Conservation (phyloP, 2,113 vertebrate genomes). For the Peromyscus maniculatus region DNA sequence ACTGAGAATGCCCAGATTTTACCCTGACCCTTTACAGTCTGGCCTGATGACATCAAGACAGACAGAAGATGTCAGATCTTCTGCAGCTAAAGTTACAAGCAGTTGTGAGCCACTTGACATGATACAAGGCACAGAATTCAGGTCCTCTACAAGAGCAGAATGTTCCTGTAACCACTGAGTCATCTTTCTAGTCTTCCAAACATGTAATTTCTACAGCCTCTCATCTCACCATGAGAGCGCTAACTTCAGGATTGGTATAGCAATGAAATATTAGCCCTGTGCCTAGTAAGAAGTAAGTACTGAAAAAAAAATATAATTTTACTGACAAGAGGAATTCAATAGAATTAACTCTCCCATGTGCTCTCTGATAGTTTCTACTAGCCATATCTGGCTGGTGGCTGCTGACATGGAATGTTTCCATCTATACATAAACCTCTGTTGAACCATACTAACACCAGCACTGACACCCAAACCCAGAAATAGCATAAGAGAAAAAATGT, state of each 20-base stretch:
- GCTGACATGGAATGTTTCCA: not conserved
- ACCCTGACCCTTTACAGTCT: not conserved
- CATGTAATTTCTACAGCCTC: not conserved
- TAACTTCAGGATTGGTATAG: not conserved
- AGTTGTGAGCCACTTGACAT: not conserved
- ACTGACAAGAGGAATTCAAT: not conserved
- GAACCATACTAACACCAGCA: rapidly evolving
- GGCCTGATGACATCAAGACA: not conserved
- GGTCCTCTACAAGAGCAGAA: not conserved
- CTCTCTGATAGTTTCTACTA: not conserved
- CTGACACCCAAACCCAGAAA: not conserved
- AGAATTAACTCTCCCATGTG: not conserved
- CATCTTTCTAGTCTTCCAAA: not conserved
- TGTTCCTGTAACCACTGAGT: not conserved
- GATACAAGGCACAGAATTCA: no score
- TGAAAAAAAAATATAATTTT: constrained; percentile 31
- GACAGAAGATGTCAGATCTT: not conserved
- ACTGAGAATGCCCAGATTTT: not conserved
- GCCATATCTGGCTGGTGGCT: not conserved
- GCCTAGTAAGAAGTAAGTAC: not conserved
- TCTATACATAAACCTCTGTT: not conserved
- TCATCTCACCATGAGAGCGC: not conserved
- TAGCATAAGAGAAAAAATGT: not conserved
- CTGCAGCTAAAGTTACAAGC: not conserved
- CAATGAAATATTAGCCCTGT: not conserved